Percentiles rank a stretch among this genome's conserved stretches.
phyloP scores from a whole-genome alignment of 2,113 vertebrate genomes.

The Leptosomus discolor region DNA sequence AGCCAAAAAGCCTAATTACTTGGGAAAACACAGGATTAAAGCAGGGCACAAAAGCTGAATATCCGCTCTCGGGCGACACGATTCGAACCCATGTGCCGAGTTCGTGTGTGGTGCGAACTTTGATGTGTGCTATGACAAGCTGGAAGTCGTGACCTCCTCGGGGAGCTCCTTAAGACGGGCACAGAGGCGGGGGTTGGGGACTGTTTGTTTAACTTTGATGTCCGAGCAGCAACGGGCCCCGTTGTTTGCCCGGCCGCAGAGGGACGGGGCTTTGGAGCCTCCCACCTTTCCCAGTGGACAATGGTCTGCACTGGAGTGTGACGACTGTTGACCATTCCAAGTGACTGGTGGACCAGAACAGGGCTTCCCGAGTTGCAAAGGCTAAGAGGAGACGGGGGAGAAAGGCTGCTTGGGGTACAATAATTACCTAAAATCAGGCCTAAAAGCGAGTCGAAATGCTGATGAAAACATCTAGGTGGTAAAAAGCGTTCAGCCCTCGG shows the following conservation, averaged over 20 bases:
- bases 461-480: background rate
- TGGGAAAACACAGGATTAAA: constrained; percentile 78
- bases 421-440: constrained; percentile 12
- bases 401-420: background rate
- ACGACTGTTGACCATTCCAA: constrained; percentile 87
- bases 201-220: constrained; percentile 93
- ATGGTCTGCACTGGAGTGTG: constrained; percentile 82
- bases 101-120: constrained; percentile 81
- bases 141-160: constrained; percentile 70
- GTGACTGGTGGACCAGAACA: constrained; percentile 67
- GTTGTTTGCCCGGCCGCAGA: constrained; percentile 77
- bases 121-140: constrained; percentile 78
- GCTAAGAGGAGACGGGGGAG: background rate
- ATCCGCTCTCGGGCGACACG: constrained; percentile 72
- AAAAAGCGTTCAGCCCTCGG: background rate
- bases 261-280: constrained; percentile 62
- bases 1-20: constrained; percentile 78
- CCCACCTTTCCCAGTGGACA: constrained; percentile 79
- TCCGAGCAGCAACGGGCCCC: constrained; percentile 64
- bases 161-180: constrained; percentile 55
- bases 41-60: constrained; percentile 69
- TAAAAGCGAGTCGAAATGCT: background rate
- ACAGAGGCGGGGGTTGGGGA: constrained; percentile 16
- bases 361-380: constrained; percentile 28
- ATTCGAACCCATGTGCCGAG: constrained; percentile 67